Evolutionary conservation across 92 coral and sea anemone genomes (phyloP).

Genomic region (Heteractis magnifica): DNA sequence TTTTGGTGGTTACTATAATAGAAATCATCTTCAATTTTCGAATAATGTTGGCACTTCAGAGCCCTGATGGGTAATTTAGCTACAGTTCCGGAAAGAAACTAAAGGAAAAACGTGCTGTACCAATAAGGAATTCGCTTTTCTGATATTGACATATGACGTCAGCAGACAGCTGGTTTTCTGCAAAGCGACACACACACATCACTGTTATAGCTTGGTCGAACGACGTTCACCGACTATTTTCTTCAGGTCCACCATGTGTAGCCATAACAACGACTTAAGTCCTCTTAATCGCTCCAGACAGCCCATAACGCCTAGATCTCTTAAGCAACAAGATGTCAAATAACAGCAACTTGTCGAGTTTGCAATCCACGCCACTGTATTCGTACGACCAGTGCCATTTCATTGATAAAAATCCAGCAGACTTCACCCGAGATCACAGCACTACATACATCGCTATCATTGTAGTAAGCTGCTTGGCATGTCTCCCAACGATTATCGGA

Average conservation of each 20-base stretch:
- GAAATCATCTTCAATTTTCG: neutral
- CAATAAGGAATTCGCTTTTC: neutral
- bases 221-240: neutral
- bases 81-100: neutral
- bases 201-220: neutral
- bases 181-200: neutral
- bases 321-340: slow-evolving; percentile 3
- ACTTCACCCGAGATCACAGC: slow-evolving; percentile 23
- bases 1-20: neutral
- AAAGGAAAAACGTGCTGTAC: neutral
- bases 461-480: slow-evolving; percentile 31
- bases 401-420: slow-evolving; percentile 26
- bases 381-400: slow-evolving; percentile 37
- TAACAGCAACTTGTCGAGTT: neutral
- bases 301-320: neutral
- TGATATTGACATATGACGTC: neutral
- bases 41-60: neutral
- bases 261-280: slow-evolving; percentile 12
- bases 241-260: neutral
- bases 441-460: slow-evolving; percentile 19
- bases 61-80: slow-evolving; percentile 1
- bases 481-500: slow-evolving; percentile 37
- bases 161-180: slow-evolving; percentile 10
- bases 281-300: neutral
- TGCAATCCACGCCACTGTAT: neutral